A percentile compares a stretch with the other conserved stretches of the same genome.
phyloP scores from a whole-genome alignment of 1,140 invertebrate species.

The Drosophila saltans region DNA sequence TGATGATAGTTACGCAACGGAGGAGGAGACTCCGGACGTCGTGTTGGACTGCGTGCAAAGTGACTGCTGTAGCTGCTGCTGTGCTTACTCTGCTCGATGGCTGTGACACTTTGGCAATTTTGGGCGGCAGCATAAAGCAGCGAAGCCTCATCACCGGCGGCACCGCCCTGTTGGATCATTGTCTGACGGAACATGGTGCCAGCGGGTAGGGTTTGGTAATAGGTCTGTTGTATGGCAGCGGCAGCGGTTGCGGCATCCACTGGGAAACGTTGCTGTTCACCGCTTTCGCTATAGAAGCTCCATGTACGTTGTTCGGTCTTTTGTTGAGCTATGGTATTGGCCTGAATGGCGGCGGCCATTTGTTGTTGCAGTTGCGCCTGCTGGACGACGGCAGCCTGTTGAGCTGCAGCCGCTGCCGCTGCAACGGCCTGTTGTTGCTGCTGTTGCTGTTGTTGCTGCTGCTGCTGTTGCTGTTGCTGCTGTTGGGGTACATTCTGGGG shows the following conservation, averaged over 20 bases:
- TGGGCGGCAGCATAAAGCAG: conserved; percentile 73
- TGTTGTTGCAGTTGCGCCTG: conserved; percentile 69
- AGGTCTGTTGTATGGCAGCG: conserved; percentile 81
- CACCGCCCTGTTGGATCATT: conserved; percentile 73
- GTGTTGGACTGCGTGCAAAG: conserved; percentile 82
- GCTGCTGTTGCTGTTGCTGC: conserved; percentile 37
- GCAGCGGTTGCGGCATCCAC: conserved; percentile 57
- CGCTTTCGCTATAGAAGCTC: conserved; percentile 78
- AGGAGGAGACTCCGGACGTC: conserved; percentile 87
- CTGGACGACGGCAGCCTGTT: conserved; percentile 64
- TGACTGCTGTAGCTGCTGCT: conserved; percentile 78
- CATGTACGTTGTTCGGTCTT: conserved; percentile 80
- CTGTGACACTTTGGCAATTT: conserved; percentile 77
- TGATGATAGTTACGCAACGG: conserved; percentile 87
- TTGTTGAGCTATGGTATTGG: conserved; percentile 67
- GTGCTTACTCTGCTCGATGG: conserved; percentile 79
- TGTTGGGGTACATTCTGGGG: conserved; percentile 72
- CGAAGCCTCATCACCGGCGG: conserved; percentile 64
- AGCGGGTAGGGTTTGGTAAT: conserved; percentile 84
- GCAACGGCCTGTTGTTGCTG: conserved; percentile 57
- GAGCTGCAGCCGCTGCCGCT: conserved; percentile 67
- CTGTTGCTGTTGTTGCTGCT: conserved; percentile 24
- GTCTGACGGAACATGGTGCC: conserved; percentile 82
- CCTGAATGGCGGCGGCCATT: conserved; percentile 50
- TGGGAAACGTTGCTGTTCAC: conserved; percentile 74